Evolutionary conservation across 2,888 invertebrate species (phyloP), one percentile per base, ranked within the genome.

Genomic region (Drosophila phalerata): DNA sequence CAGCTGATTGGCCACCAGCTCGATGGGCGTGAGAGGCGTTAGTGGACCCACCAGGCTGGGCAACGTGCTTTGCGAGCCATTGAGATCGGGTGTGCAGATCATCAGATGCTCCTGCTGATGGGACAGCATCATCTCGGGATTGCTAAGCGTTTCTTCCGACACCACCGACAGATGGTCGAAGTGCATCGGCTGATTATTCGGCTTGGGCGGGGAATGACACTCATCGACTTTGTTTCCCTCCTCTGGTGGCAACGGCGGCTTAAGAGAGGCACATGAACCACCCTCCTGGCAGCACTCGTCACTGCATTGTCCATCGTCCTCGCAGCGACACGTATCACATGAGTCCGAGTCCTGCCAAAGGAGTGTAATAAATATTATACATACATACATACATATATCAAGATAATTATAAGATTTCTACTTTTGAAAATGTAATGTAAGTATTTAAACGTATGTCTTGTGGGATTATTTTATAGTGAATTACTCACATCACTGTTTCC

Each of bases 161-260:
- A 96, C 96, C 25, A 96, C 95, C 66, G 96, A 96, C 51, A 96
- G 93, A 90, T 96, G 96, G 92, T 96, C 96, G 92, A 96, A 96
- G 61, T 82, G 81, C 76, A 75, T 69, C 30, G 86, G 69, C 56
- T 79, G 69, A 28, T 47, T 66, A 6, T 75, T 72, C 34, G 52
- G 32, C 45, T 60, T 55, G 5, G 49, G 19, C 42, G 72, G 19
- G n/a, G 53, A 45, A 22, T 45, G 60, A 28, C 58, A 40, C 9
- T 85, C 79, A 22, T 38, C 52, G 0, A 47, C 37, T 5, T 69
- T 66, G 13, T 43, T 62, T 5, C 51, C 62, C 52, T 79, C 77
- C 13, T 77, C 68, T 49, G 61, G 65, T 40, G 77, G 58, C 70
- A 81, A 65, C 28, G 74, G 73, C 5, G 61, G 68, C 64, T 89